Percentiles rank a stretch among this genome's conserved stretches.
Evolutionary conservation across 2,113 vertebrate genomes (phyloP).

Genomic region (Zosterops borbonicus): DNA sequence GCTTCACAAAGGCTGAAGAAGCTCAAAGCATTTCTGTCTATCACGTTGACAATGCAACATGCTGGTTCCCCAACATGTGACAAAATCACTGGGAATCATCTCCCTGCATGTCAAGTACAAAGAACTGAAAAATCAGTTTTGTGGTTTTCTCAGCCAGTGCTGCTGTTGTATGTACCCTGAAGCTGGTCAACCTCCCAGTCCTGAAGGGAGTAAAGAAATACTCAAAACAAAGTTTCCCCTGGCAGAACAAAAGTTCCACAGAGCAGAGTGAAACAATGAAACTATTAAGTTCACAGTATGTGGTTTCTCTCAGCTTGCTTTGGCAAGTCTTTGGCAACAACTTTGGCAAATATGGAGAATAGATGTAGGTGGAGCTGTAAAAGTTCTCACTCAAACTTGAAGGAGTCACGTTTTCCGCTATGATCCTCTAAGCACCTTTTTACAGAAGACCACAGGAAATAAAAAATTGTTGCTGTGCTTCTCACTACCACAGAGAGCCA

Average conservation of each 20-base stretch:
- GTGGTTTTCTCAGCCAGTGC: not conserved
- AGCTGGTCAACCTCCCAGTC: not conserved
- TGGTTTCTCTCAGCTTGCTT: slow-evolving; percentile 42
- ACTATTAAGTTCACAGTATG: slow-evolving; percentile 3
- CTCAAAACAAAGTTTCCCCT: not conserved
- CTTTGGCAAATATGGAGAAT: not conserved
- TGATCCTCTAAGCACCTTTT: not conserved
- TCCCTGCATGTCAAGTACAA: not conserved
- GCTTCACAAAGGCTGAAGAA: not conserved
- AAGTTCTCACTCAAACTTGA: slow-evolving; percentile 7
- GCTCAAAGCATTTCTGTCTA: not conserved
- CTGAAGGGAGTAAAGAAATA: not conserved
- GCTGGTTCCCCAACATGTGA: not conserved
- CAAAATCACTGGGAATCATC: not conserved
- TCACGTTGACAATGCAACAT: not conserved
- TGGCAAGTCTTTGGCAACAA: not conserved
- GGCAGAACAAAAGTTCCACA: not conserved
- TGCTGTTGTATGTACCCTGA: not conserved
- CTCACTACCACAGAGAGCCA: not conserved
- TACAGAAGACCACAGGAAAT: slow-evolving; percentile 4
- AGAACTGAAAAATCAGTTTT: not conserved
- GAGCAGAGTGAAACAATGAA: slow-evolving; percentile 29
- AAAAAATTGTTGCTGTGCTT: not conserved
- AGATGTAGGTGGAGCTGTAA: not conserved
- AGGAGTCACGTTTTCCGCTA: not conserved